These are phyloP conservation scores for Oostethus manadensis DNA, from an alignment of 2,113 vertebrate genomes.

Conservation along the genomic window DNA sequence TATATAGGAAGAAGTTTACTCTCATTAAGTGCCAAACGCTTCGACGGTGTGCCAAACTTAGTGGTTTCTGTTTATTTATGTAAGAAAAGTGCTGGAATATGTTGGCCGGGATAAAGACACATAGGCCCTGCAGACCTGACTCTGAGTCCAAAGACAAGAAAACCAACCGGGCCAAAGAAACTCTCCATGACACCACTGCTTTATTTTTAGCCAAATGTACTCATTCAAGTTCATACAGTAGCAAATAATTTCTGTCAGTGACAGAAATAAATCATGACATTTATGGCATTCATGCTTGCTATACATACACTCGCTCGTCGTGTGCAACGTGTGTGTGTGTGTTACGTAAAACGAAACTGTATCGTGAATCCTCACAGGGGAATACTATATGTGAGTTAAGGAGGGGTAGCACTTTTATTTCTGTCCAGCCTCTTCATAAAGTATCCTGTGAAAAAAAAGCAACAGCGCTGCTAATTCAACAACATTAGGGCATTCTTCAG, in stretches of 20 bases:
- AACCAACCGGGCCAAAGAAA: conserved; percentile 36
- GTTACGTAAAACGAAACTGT: neutral
- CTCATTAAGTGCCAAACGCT: conserved; percentile 24
- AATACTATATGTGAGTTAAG: conserved; percentile 9
- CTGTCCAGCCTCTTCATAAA: conserved; percentile 17
- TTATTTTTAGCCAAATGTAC: conserved; percentile 52
- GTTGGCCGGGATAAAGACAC: conserved; percentile 27
- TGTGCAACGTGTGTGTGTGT: neutral
- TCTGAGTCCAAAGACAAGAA: conserved; percentile 33
- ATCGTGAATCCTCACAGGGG: conserved; percentile 6
- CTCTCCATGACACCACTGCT: conserved; percentile 34
- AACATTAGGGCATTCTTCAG: conserved; percentile 67
- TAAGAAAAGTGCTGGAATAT: conserved; percentile 43
- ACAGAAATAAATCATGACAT: conserved; percentile 27
- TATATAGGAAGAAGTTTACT: neutral
- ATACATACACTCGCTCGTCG: neutral
- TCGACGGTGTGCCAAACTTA: conserved; percentile 24
- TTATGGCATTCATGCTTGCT: conserved; percentile 15
- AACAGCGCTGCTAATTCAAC: conserved; percentile 40
- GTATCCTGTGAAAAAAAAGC: conserved; percentile 46
- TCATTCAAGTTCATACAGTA: conserved; percentile 45
- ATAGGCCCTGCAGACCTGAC: conserved; percentile 33
- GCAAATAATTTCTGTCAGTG: conserved; percentile 31
- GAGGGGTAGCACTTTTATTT: neutral
- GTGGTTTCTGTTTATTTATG: conserved; percentile 60